Evolutionary conservation across 2,797 vertebrate species (phyloP), one percentile per base, ranked within the genome.

Genomic region (Rhyacichthys aspro): DNA sequence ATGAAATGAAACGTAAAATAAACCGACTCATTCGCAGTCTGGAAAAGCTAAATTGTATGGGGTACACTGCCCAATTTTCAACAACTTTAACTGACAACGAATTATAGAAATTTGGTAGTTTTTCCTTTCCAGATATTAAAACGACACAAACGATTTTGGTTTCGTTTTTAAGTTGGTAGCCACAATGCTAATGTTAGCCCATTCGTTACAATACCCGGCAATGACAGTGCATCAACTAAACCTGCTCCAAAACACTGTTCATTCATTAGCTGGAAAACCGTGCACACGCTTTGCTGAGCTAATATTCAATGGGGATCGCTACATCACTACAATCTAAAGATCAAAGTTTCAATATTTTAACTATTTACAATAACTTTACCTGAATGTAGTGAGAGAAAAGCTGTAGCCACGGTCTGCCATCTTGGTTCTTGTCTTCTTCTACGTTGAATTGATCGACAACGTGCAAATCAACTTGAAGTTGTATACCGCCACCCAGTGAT

Each of bases 361-460:
- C 0, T 10, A 65, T 71, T 84, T 72, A 50, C 2, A 59, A 11
- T 52, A 74, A 85, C 53, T 85, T 78, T 90, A 99, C 97, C 97
- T 99, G 88, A 99, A 98, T 8, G 96, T 98, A 56, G 97, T 98
- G 64, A 99, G 94, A 6, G 97, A 98, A 75, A 99, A 99, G 86
- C 96, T 98, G 72, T 99, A 98, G 0, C 96, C 96, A 5, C 96
- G 93, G 73, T 98, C 97, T 90, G 96, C 95, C 97, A 98, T 98
- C 61, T 94, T 95, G 42, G 61, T 62, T 14, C 55, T 70, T 9
- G 70, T 81, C 74, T 81, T 84, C 82, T 84, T 74, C 81, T 80
- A 0, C 62, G 55, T 3, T 60, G 41, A 53, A 14, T 19, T 9
- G 9, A 8, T 7, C 0, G 11, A 1, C n/a, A n/a, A 0, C 7